phyloP scores from a whole-genome alignment of 2,113 vertebrate species.

The Pleuronectes platessa region DNA sequence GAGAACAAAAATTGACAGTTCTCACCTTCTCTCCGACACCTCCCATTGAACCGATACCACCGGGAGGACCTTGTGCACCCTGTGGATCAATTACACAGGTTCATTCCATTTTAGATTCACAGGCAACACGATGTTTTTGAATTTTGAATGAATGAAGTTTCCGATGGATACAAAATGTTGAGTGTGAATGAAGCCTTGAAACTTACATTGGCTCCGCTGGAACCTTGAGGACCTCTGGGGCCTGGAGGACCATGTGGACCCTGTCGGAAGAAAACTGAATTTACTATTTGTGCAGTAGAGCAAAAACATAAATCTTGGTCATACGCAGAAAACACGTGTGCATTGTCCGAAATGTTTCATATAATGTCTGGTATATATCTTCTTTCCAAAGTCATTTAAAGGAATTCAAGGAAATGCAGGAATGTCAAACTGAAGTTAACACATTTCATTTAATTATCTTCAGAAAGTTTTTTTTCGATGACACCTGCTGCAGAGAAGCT shows the following conservation, averaged over 20 bases:
- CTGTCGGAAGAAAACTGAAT: conserved; percentile 69
- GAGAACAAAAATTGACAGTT: neutral
- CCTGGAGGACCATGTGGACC: conserved; percentile 97
- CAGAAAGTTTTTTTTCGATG: no score
- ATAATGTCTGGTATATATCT: no score
- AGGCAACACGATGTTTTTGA: neutral
- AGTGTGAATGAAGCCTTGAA: neutral
- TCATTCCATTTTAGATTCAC: neutral
- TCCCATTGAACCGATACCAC: conserved; percentile 91
- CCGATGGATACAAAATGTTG: neutral
- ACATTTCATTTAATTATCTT: no score
- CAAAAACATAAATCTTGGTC: neutral
- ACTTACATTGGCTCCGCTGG: conserved; percentile 94
- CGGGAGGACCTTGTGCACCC: conserved; percentile 95
- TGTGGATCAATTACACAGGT: conserved; percentile 59
- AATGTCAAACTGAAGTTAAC: no score
- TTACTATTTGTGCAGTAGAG: neutral
- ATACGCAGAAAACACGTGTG: no score
- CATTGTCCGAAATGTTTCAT: no score
- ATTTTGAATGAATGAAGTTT: neutral
- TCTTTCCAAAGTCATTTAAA: no score
- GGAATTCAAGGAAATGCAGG: no score
- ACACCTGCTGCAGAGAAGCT: no score
- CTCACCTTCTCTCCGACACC: conserved; percentile 95
- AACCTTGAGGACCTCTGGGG: conserved; percentile 95